These are phyloP conservation scores for Drosophila nebulosa DNA, from an alignment of 1,140 invertebrate species.

Conservation along the genomic window DNA sequence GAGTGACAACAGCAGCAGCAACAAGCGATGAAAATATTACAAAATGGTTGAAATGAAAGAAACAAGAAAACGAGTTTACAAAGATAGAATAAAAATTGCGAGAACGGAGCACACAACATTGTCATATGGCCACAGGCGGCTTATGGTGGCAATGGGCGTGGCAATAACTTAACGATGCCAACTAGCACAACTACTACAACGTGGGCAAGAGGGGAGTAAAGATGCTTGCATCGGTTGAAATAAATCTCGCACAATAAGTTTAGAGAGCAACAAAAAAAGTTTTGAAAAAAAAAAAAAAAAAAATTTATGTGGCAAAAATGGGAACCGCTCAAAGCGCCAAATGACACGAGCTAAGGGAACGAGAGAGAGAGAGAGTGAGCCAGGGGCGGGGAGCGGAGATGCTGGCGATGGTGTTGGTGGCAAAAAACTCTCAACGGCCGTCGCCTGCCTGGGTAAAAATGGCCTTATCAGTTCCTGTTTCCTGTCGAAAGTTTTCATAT, in stretches of 20 bases:
- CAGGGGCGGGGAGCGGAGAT: background rate
- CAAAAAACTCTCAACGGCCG: constrained; percentile 17
- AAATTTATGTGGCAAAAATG: background rate
- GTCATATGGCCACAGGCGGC: constrained; percentile 15
- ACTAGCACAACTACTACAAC: constrained; percentile 39
- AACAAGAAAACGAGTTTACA: constrained; percentile 8
- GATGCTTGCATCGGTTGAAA: constrained; percentile 13
- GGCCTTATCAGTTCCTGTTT: constrained; percentile 80
- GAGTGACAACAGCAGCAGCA: constrained; percentile 21
- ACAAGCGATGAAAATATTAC: constrained; percentile 1
- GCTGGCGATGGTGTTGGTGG: background rate
- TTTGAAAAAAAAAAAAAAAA: background rate
- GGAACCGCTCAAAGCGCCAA: constrained; percentile 62
- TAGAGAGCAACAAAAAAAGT: constrained; percentile 24
- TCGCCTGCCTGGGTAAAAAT: constrained; percentile 69
- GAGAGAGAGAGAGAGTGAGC: no score
- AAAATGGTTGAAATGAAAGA: background rate
- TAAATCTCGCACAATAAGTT: constrained; percentile 74
- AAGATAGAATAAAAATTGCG: constrained; percentile 13
- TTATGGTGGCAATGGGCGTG: constrained; percentile 30
- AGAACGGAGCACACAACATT: constrained; percentile 19
- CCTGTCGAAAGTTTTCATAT: constrained; percentile 81
- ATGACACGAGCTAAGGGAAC: constrained; percentile 55
- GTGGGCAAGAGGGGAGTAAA: constrained; percentile 6
- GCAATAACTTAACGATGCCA: constrained; percentile 70